phyloP scores from a whole-genome alignment of 2,888 invertebrate genomes.

The Hipparchia semele region DNA sequence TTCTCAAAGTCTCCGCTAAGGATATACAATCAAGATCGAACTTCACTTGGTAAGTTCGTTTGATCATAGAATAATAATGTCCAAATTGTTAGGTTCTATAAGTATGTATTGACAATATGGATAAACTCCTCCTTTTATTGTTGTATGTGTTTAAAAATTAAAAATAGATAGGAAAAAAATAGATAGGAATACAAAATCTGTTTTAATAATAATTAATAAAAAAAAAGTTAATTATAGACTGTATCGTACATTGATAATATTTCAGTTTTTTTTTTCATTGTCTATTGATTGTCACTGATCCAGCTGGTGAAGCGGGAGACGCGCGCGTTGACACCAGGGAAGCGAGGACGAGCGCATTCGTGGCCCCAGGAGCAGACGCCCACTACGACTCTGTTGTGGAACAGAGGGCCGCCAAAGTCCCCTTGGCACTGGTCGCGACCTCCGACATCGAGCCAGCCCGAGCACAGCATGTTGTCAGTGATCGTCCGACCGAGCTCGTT shows the following conservation, averaged over 20 bases:
- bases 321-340: constrained; percentile 54
- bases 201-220: neutral
- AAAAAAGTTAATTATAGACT: neutral
- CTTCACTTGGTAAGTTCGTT: too few relatives aligned
- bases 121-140: too few relatives aligned
- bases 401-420: constrained; percentile 64
- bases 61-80: too few relatives aligned
- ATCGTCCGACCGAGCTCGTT: constrained; percentile 40
- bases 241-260: too few relatives aligned
- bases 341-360: constrained; percentile 47
- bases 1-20: too few relatives aligned
- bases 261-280: neutral
- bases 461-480: constrained; percentile 61
- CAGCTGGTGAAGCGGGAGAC: constrained; percentile 55
- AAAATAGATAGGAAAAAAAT: neutral
- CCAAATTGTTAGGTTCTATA: too few relatives aligned
- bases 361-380: constrained; percentile 52
- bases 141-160: too few relatives aligned
- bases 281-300: constrained; percentile 54
- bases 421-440: constrained; percentile 67
- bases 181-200: neutral
- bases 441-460: constrained; percentile 60
- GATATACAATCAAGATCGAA: too few relatives aligned
- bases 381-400: constrained; percentile 54
- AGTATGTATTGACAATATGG: too few relatives aligned